A percentile compares a stretch with the other conserved stretches of the same genome.
phyloP scores from a whole-genome alignment of 2,888 invertebrate genomes.

The Drosophila prostipennis region DNA sequence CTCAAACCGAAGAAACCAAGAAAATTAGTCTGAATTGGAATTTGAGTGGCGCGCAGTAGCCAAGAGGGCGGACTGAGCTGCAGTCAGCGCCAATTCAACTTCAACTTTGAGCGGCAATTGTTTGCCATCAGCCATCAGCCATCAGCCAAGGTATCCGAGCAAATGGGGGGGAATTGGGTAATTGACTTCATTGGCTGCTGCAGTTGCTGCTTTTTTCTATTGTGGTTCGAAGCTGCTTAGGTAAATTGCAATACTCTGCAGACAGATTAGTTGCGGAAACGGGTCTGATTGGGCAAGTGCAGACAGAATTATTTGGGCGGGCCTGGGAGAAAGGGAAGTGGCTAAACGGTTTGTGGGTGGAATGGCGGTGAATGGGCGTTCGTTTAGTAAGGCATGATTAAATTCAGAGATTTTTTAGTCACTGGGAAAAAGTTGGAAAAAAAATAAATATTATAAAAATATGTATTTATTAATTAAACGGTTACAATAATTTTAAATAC shows the following conservation, averaged over 20 bases:
- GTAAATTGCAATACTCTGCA: constrained; percentile 40
- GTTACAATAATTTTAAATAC: no score
- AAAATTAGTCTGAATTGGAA: constrained; percentile 65
- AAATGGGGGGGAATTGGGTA: constrained; percentile 62
- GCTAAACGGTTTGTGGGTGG: constrained; percentile 22
- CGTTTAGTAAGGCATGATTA: neutral
- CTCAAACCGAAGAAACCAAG: constrained; percentile 38
- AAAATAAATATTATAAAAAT: no score
- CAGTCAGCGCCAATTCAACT: constrained; percentile 57
- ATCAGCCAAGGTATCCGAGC: constrained; percentile 23
- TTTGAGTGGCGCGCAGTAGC: constrained; percentile 57
- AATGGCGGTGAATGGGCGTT: constrained; percentile 16
- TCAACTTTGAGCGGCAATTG: constrained; percentile 72
- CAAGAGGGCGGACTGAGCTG: constrained; percentile 40
- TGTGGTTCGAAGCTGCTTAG: constrained; percentile 27
- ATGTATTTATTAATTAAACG: no score
- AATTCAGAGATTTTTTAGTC: constrained; percentile 2
- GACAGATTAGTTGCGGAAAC: constrained; percentile 43
- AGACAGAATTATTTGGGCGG: constrained; percentile 35
- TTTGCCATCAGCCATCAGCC: constrained; percentile 39
- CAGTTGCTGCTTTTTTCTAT: neutral
- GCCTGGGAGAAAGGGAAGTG: constrained; percentile 24
- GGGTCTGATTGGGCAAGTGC: constrained; percentile 40
- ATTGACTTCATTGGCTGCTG: constrained; percentile 59
- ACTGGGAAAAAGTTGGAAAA: neutral